phyloP scores from a whole-genome alignment of 2,797 vertebrate species.

The Hafferia zeledoni region DNA sequence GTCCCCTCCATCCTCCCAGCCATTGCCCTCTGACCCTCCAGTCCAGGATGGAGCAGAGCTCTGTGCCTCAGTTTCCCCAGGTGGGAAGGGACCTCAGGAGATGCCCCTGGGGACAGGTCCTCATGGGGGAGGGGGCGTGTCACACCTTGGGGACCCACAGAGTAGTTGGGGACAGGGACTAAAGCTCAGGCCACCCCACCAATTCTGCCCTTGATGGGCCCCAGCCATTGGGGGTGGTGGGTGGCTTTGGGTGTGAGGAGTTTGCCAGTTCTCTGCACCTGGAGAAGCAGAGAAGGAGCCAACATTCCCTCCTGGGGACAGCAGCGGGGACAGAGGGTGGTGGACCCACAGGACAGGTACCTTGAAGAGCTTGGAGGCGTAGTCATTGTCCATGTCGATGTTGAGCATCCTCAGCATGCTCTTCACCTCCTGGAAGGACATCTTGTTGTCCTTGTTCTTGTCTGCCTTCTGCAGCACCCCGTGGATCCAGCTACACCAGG shows the following conservation, averaged over 20 bases:
- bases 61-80: not conserved
- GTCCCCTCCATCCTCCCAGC: not conserved
- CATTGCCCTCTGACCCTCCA: not conserved
- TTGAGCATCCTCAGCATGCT: slow-evolving; percentile 93
- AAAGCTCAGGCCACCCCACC: not conserved
- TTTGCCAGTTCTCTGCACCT: not conserved
- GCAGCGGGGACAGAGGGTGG: accelerated
- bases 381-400: slow-evolving; percentile 91
- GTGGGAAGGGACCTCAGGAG: not conserved
- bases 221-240: accelerated
- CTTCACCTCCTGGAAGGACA: slow-evolving; percentile 94
- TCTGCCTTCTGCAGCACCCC: slow-evolving; percentile 89
- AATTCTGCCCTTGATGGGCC: not conserved
- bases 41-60: not conserved
- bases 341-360: slow-evolving; percentile 41
- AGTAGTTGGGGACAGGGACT: not conserved
- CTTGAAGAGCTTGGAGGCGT: slow-evolving; percentile 90
- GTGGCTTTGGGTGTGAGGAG: not conserved
- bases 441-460: slow-evolving; percentile 92
- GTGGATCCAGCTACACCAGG: slow-evolving; percentile 86
- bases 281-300: not conserved
- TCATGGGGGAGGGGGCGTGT: not conserved
- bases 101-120: not conserved
- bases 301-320: accelerated
- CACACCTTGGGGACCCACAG: not conserved